Evolutionary conservation across 2,888 invertebrate genomes (phyloP).

Genomic region (Ectemnius cavifrons): DNA sequence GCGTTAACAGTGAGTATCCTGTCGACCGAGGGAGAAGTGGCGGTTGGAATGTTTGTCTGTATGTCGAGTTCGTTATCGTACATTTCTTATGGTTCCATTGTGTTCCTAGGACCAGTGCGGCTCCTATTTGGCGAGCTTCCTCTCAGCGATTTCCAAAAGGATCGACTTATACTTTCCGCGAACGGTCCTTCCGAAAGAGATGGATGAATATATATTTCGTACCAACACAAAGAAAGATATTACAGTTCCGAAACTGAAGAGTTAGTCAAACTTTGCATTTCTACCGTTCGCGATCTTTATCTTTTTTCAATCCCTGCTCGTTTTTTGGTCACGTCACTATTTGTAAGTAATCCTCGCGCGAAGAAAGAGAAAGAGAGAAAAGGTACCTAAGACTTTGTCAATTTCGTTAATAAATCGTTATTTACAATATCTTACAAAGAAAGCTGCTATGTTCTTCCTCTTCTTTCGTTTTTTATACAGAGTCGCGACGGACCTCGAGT

Average conservation of each 20-base stretch:
- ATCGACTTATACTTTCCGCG: conserved; percentile 20
- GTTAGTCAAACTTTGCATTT: neutral
- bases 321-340: conserved; percentile 17
- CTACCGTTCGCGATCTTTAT: neutral
- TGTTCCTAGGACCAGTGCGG: conserved; percentile 13
- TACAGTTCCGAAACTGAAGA: too few species aligned
- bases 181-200: neutral
- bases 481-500: conserved; percentile 64
- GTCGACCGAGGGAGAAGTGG: conserved; percentile 59
- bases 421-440: conserved; percentile 78
- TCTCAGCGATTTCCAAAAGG: conserved; percentile 49
- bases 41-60: conserved; percentile 75
- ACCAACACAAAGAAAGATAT: too few species aligned
- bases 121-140: conserved; percentile 37
- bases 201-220: neutral
- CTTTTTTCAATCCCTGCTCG: conserved; percentile 27
- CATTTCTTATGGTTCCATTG: conserved; percentile 10
- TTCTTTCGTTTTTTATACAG: conserved; percentile 69
- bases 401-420: conserved; percentile 76
- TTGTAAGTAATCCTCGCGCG: conserved; percentile 43
- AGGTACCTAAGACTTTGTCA: conserved; percentile 74
- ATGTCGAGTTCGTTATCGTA: conserved; percentile 49
- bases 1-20: conserved; percentile 53
- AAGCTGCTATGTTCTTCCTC: conserved; percentile 73
- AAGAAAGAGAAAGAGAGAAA: conserved; percentile 51